Percentiles rank a stretch among this genome's conserved stretches.
These are phyloP conservation scores for Meloidogyne hapla DNA, from an alignment of 1,140 invertebrate genomes.

Conservation along the genomic window DNA sequence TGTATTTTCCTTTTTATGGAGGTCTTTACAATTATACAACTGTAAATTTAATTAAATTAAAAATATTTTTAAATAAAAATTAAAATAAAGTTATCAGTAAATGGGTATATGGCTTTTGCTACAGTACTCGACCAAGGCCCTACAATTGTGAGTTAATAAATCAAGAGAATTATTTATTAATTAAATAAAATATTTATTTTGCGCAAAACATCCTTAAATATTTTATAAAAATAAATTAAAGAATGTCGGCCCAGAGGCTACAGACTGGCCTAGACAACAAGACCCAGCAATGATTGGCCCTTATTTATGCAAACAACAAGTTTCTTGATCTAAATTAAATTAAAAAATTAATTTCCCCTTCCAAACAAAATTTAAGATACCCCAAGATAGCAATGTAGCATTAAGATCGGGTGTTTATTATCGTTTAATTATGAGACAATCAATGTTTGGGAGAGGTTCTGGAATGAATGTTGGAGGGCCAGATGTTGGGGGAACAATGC, in stretches of 20 bases:
- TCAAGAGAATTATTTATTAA: too few relatives aligned
- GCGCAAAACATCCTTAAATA: too few relatives aligned
- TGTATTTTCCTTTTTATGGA: constrained; percentile 63
- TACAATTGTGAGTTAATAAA: constrained; percentile 45
- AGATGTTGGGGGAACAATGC: constrained; percentile 38
- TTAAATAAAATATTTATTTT: too few relatives aligned
- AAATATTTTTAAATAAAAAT: not conserved
- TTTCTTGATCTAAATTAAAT: too few relatives aligned
- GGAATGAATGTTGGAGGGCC: constrained; percentile 51
- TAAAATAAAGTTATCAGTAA: constrained; percentile 59
- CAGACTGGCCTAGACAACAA: constrained; percentile 62
- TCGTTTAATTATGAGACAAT: constrained; percentile 61
- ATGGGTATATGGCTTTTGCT: constrained; percentile 63
- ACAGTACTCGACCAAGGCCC: constrained; percentile 63
- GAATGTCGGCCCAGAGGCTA: constrained; percentile 62
- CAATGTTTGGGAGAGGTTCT: constrained; percentile 58
- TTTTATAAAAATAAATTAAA: not conserved
- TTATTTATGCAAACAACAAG: constrained; percentile 62
- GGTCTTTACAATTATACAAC: constrained; percentile 64
- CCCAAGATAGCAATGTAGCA: constrained; percentile 56
- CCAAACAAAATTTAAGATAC: constrained; percentile 48
- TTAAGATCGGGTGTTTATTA: constrained; percentile 59
- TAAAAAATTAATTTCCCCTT: not conserved
- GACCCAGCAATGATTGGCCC: constrained; percentile 64
- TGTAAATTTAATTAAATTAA: constrained; percentile 34